Evolutionary conservation across 2,797 vertebrate genomes (phyloP), one percentile per base, ranked within the genome.

Genomic region (Threskiornis aethiopicus): DNA sequence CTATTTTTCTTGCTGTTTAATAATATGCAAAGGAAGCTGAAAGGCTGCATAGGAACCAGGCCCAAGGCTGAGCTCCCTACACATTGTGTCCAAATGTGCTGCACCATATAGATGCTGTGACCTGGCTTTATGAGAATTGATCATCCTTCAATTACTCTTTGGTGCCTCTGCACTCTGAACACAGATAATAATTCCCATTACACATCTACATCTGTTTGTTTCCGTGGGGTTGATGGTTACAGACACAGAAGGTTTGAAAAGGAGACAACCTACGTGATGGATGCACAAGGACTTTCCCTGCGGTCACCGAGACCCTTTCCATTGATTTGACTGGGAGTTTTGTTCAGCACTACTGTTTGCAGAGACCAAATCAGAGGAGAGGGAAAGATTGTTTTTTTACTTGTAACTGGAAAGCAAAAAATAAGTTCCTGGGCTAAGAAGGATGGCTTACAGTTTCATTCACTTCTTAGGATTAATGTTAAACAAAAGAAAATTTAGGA

Each of bases 221-320:
- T 72, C 29, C 13, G 0, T 35, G 21, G 33, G 10, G 18, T 13
- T 73, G 61, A 16, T 51, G 26, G 18, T 9, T 62, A 13, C 21
- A 31, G 54, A 11, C 18, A 41, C 12, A 37, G 10, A n/a, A 22
- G n/a, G 13, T n/a, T 77, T 92, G 35, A 19, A 54, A 51, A 72
- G 39, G 29, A 13, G 4, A 8, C 0, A 5, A 2, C 10, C 13
- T 65, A 2, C 5, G 1, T 6, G 41, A 13, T 42, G 35, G 41
- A 29, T 47, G 37, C 16, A 24, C 13, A 1, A 42, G 52, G 64
- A 42, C 25, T 28, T 75, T 25, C 26, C 41, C 58, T 61, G 52
- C 0, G 0, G 19, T 44, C 35, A 13, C 29, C 2, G 4, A 8
- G 54, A 52, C 49, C 55, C 16, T 51, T 35, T 37, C 65, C 7